Conservation (phyloP, 2,113 vertebrate genomes). For the Pseudorectes ferrugineus region DNA sequence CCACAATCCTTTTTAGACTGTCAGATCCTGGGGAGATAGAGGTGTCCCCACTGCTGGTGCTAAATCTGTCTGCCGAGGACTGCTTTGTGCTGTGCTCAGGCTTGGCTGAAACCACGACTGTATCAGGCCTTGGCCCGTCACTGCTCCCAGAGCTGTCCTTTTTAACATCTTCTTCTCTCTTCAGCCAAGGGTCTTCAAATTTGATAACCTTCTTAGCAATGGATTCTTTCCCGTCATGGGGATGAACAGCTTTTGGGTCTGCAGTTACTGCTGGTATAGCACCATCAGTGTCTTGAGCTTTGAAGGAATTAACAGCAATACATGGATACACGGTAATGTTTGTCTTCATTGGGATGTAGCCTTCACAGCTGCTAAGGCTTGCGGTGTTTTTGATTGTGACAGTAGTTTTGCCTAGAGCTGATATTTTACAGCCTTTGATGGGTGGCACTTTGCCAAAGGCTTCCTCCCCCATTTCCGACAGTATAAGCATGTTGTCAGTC, state of each 20-base stretch:
- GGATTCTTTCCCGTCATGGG: constrained; percentile 65
- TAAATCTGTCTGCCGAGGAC: constrained; percentile 57
- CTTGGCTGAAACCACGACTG: constrained; percentile 9
- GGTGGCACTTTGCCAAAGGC: constrained; percentile 68
- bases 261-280: constrained; percentile 35
- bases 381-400: constrained; percentile 77
- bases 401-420: constrained; percentile 82
- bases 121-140: constrained; percentile 39
- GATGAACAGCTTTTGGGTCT: background rate
- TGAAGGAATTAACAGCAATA: constrained; percentile 79
- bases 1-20: constrained; percentile 79
- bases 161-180: constrained; percentile 77
- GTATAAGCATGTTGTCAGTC: constrained; percentile 67
- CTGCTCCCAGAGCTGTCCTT: constrained; percentile 14
- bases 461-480: constrained; percentile 70
- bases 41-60: constrained; percentile 76
- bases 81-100: constrained; percentile 68
- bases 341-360: constrained; percentile 82
- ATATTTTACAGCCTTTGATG: constrained; percentile 77
- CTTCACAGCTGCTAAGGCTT: constrained; percentile 71
- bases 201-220: constrained; percentile 71
- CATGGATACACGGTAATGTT: constrained; percentile 83
- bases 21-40: constrained; percentile 76
- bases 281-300: constrained; percentile 66
- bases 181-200: constrained; percentile 96